Percentiles rank a stretch among this genome's conserved stretches.
Conservation (phyloP, 2,888 invertebrate species). For the Corbicula japonica region DNA sequence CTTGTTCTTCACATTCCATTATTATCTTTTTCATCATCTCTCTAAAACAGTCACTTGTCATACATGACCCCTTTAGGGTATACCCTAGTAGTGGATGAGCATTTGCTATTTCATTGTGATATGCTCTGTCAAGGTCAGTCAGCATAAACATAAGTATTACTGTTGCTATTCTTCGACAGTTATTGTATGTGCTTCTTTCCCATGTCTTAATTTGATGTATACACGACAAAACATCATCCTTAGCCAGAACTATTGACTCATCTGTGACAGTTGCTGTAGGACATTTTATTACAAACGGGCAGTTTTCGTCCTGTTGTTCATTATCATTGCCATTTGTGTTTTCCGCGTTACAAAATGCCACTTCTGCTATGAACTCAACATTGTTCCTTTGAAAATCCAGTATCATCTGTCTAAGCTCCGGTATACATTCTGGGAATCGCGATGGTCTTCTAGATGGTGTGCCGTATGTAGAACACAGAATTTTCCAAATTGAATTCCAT, state of each 20-base stretch:
- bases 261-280: background rate
- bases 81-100: too few relatives aligned
- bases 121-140: too few relatives aligned
- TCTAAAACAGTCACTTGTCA: too few relatives aligned
- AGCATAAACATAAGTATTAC: too few relatives aligned
- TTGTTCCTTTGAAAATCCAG: constrained; percentile 2
- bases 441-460: background rate
- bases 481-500: constrained; percentile 2
- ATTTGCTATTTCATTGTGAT: too few relatives aligned
- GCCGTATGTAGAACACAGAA: background rate
- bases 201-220: background rate
- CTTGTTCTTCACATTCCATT: too few relatives aligned
- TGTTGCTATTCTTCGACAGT: background rate
- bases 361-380: constrained; percentile 12
- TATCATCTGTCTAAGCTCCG: too few relatives aligned
- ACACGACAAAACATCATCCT: constrained; percentile 3
- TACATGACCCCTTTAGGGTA: too few relatives aligned
- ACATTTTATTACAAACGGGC: too few relatives aligned
- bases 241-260: too few relatives aligned
- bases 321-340: background rate
- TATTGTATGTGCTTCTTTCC: constrained; percentile 1
- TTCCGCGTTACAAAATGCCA: background rate
- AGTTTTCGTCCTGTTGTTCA: background rate
- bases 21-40: too few relatives aligned
- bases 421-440: background rate